Base-by-base conservation (phyloP, 2,113 vertebrate genomes). In the Glaucomys volans region DNA sequence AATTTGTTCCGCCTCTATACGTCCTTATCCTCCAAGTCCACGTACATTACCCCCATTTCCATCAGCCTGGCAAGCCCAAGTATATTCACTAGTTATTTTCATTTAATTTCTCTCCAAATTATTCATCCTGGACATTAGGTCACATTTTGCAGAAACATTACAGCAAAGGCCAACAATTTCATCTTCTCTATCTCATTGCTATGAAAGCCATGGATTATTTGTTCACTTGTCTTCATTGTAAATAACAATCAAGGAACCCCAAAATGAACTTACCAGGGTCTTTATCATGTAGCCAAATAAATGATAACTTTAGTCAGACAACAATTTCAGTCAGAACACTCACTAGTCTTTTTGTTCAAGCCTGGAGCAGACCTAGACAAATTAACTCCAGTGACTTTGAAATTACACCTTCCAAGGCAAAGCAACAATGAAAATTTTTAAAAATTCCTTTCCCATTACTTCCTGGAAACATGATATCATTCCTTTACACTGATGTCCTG, bases 171-270 rank as follows among this genome's bases (percentile, higher is more conserved):
- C 22, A 64, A 69, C 14, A 82, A 12, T 11, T 59, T 4, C 18
- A 57, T 22, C 18, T 92, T 66, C 7, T 26, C 42, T 80, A 9
- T n/a, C 42, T 84, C 82, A n/a, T 57, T 76, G 76, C 57, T 69
- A 79, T 89, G 90, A 47, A 71, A 93, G 88, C 54, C 74, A 52
- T 42, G 24, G 59, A 93, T 47, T 47, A 87, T 97, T 93, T 75
- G 0, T 0, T 77, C 69, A 59, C 7, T 94, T 83, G 69, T 72
- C 17, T 81, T 82, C 90, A 62, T 52, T 95, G 71, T 81, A 90
- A 82, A 96, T 96, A 93, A 84, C 93, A 90, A 85, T 40, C 20
- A 90, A 66, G 37, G 13, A 92, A 54, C 37, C 47, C 54, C 6
- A 35, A 64, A 82, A 92, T 97, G 87, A 80, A 66, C 64, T 93